Conservation (phyloP, 2,113 vertebrate species). For the Hippoglossus stenolepis region DNA sequence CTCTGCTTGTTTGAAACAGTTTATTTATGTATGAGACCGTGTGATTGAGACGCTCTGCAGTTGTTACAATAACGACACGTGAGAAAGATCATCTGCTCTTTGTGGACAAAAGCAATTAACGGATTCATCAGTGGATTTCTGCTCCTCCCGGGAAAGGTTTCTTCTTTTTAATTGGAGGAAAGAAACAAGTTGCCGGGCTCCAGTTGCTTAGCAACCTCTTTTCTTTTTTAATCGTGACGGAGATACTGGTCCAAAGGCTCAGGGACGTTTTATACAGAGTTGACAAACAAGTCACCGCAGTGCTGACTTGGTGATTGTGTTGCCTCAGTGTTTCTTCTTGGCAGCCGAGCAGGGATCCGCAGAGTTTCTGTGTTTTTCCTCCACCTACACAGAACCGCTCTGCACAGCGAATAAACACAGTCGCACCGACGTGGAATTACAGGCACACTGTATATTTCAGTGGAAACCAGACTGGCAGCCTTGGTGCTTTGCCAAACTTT, state of each 20-base stretch:
- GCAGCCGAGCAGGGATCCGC: neutral
- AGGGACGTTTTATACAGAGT: slow-evolving; percentile 45
- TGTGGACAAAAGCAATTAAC: slow-evolving; percentile 53
- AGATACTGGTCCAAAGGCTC: slow-evolving; percentile 31
- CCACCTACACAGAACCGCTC: too few relatives aligned
- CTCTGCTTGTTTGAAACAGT: neutral
- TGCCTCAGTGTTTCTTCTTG: neutral
- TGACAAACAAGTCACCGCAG: slow-evolving; percentile 42
- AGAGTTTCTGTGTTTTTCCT: neutral
- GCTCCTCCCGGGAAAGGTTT: slow-evolving; percentile 41
- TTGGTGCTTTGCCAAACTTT: slow-evolving; percentile 29
- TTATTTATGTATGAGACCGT: neutral
- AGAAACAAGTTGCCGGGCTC: slow-evolving; percentile 55
- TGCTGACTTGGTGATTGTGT: neutral
- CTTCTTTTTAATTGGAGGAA: slow-evolving; percentile 57
- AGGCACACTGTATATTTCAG: neutral
- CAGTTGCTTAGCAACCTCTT: slow-evolving; percentile 81
- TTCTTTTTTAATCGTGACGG: slow-evolving; percentile 23
- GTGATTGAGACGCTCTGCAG: neutral
- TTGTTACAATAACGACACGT: neutral
- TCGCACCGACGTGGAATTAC: neutral
- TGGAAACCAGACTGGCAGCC: slow-evolving; percentile 18
- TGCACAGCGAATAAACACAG: neutral
- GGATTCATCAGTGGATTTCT: slow-evolving; percentile 48
- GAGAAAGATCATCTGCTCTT: slow-evolving; percentile 38